Evolutionary conservation across 2,113 vertebrate genomes (phyloP).

Genomic region (Xyrauchen texanus): DNA sequence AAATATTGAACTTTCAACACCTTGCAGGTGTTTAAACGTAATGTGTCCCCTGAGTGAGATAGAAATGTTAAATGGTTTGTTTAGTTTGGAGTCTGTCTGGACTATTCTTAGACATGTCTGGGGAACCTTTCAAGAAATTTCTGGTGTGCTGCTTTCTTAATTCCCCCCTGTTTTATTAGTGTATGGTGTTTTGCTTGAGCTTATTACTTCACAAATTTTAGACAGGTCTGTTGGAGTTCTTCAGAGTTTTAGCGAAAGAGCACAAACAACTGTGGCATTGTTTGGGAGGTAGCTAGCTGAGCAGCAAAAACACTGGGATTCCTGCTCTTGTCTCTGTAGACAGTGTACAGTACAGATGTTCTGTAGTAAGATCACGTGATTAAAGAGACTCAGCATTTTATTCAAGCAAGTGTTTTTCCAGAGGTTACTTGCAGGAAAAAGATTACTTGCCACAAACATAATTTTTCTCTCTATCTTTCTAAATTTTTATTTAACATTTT

Average conservation of each 20-base stretch:
- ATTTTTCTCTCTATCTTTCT: background rate
- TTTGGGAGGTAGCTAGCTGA: slow-evolving; percentile 15
- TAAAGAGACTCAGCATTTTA: background rate
- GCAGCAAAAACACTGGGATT: background rate
- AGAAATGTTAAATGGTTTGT: slow-evolving; percentile 56
- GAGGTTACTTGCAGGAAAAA: slow-evolving; percentile 10
- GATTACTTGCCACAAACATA: slow-evolving; percentile 5
- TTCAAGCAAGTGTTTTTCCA: slow-evolving; percentile 29
- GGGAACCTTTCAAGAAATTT: slow-evolving; percentile 45
- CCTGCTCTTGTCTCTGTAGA: background rate
- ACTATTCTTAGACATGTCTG: slow-evolving; percentile 57
- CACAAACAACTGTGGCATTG: slow-evolving; percentile 7
- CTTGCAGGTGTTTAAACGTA: slow-evolving; percentile 51
- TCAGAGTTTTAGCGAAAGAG: slow-evolving; percentile 15
- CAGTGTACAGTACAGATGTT: slow-evolving; percentile 2
- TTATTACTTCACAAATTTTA: slow-evolving; percentile 26
- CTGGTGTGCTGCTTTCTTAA: slow-evolving; percentile 34
- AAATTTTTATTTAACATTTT: background rate
- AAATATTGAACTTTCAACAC: slow-evolving; percentile 54
- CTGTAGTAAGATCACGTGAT: background rate
- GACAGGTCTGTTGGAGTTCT: background rate
- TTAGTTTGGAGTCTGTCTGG: slow-evolving; percentile 54
- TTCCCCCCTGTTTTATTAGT: slow-evolving; percentile 35
- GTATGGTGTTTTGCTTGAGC: slow-evolving; percentile 20
- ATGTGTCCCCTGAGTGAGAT: slow-evolving; percentile 45